A percentile compares a stretch with the other conserved stretches of the same genome.
Conservation (phyloP, 2,888 invertebrate genomes). For the Philereme transversata region DNA sequence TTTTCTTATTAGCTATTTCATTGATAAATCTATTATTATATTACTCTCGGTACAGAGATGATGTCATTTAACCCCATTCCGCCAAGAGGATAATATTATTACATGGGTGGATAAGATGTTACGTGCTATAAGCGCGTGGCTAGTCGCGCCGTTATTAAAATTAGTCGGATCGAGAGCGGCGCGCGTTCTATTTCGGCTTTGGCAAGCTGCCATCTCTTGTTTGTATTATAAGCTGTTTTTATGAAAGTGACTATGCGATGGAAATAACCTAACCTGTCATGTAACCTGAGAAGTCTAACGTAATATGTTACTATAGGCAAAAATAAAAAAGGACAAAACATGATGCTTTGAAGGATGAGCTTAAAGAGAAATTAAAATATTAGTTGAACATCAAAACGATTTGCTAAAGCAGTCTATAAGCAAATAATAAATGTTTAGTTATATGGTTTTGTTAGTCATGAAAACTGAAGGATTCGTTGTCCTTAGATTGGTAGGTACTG, state of each 20-base stretch:
- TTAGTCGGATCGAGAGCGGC: constrained; percentile 79
- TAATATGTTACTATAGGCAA: constrained; percentile 43
- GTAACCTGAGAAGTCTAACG: constrained; percentile 76
- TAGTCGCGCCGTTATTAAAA: constrained; percentile 74
- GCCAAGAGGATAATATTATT: constrained; percentile 32
- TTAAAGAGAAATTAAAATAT: constrained; percentile 24
- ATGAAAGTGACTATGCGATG: constrained; percentile 82
- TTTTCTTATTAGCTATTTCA: constrained; percentile 4
- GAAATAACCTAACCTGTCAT: constrained; percentile 82
- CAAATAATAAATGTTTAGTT: constrained; percentile 52
- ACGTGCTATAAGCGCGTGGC: constrained; percentile 61
- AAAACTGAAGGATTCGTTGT: constrained; percentile 45
- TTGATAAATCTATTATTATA: constrained; percentile 23
- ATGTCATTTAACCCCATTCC: constrained; percentile 45
- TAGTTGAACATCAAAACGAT: constrained; percentile 39
- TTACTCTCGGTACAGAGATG: constrained; percentile 19
- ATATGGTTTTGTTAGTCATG: constrained; percentile 51
- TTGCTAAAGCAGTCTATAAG: constrained; percentile 70
- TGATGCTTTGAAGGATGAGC: constrained; percentile 13
- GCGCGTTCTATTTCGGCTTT: constrained; percentile 76
- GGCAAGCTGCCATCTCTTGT: constrained; percentile 81
- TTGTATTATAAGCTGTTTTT: constrained; percentile 84
- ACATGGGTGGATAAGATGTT: constrained; percentile 58
- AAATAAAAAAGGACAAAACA: constrained; percentile 6
- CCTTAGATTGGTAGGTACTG: constrained; percentile 49